Evolutionary conservation across 2,888 invertebrate genomes (phyloP), one percentile per base, ranked within the genome.

Genomic region (Parochlus steinenii): DNA sequence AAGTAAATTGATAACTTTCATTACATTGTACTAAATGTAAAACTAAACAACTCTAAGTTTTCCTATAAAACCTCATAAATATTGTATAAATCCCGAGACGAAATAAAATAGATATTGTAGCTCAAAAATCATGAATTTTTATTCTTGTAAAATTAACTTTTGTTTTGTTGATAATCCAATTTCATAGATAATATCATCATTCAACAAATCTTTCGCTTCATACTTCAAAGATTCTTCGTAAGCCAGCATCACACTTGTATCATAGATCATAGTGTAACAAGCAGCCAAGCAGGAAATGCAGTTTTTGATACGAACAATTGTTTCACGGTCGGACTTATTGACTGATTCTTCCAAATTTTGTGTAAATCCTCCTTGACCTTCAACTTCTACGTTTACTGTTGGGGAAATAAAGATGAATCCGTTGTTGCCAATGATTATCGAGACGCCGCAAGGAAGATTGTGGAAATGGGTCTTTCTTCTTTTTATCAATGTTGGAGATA

Each of bases 401-500:
- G 87, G 81, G 39, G 77, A 77, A 38, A 97, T 78, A 92, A 93
- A 98, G 42, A 98, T 76, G 48, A 78, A 90, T 1, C 98, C 98
- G 56, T 97, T 95, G 53, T 90, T 92, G 6, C 97, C 97, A 16
- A 98, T 67, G 40, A 98, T 92, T 15, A 97, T 63, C 40, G 83
- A 85, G 1, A 85, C 83, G 1, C 95, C 95, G 53, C 85, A 83
- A 0, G 85, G 76, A 36, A 98, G 62, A 56, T 82, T 82, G 54
- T 97, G 93, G 52, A 95, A 95, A 57, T 97, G 93, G 31, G 86
- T 89, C 58, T 98, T 98, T 38, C 90, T 74, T 12, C 92, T 67
- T 53, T 86, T 87, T 14, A 98, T 75, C 19, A 97, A 61, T 3
- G 89, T 85, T 1, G 95, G 87, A 30, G 86, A 81, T 0, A 98